Evolutionary conservation across 2,797 vertebrate genomes (phyloP).

Genomic region (Sebastes taczanowskii): DNA sequence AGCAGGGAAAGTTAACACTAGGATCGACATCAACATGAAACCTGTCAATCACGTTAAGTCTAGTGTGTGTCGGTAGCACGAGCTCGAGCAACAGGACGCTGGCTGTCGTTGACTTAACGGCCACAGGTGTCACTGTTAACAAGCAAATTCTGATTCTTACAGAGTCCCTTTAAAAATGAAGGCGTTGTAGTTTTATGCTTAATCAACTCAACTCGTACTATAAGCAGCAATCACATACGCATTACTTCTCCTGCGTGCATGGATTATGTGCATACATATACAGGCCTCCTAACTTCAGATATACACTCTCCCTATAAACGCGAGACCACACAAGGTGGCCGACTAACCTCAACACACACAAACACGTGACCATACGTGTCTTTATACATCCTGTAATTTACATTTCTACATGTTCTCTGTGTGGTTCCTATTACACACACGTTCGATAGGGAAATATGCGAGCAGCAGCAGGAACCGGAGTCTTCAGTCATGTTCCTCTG

Average conservation of each 20-base stretch:
- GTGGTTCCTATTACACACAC: conserved; percentile 51
- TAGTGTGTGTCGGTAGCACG: too few species aligned
- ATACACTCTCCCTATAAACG: conserved; percentile 27
- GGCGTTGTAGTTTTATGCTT: not conserved
- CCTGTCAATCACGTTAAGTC: too few species aligned
- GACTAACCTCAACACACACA: conserved; percentile 19
- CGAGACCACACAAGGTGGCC: conserved; percentile 45
- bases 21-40: too few species aligned
- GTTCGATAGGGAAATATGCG: conserved; percentile 13
- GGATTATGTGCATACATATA: not conserved
- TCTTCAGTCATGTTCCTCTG: conserved; percentile 53
- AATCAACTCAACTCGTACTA: not conserved
- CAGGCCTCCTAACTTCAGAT: conserved; percentile 2
- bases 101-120: too few species aligned
- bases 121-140: too few species aligned
- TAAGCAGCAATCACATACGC: not conserved
- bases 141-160: too few species aligned
- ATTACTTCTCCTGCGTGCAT: not conserved
- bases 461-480: conserved; percentile 3
- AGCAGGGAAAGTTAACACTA: too few species aligned
- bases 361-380: conserved; percentile 29
- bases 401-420: conserved; percentile 36
- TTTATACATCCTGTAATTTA: conserved; percentile 61
- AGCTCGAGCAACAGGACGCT: too few species aligned
- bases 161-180: not conserved